Evolutionary conservation across 2,888 invertebrate genomes (phyloP).

Genomic region (Calliphora vomitoria): DNA sequence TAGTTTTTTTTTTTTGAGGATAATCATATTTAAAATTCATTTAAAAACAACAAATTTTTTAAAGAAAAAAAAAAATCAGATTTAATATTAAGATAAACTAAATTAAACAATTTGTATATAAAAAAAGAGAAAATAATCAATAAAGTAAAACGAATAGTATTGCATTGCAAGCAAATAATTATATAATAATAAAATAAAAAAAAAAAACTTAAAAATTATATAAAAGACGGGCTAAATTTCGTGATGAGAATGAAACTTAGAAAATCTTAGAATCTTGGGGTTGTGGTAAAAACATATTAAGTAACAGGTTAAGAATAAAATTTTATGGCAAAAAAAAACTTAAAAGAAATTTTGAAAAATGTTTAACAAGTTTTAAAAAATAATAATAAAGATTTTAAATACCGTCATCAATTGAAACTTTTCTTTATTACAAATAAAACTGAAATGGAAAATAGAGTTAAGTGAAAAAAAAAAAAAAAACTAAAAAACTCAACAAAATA

Average conservation of each 20-base stretch:
- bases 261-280: not conserved
- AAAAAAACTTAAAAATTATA: conserved; percentile 23
- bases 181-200: conserved; percentile 12
- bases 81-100: not conserved
- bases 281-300: no score
- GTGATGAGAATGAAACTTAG: not conserved
- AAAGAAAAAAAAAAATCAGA: conserved; percentile 31
- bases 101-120: conserved; percentile 38
- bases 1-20: not conserved
- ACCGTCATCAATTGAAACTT: no score
- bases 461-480: conserved; percentile 21
- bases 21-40: conserved; percentile 57
- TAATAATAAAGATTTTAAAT: not conserved
- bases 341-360: no score
- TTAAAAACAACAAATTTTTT: conserved; percentile 63
- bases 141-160: conserved; percentile 47
- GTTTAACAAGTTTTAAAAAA: not conserved
- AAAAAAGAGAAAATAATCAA: not conserved
- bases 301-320: no score
- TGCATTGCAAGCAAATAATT: conserved; percentile 50
- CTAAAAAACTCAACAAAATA: conserved; percentile 56
- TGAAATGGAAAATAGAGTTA: no score
- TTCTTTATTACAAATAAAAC: no score
- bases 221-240: not conserved
- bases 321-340: no score